phyloP scores from a whole-genome alignment of 2,888 invertebrate species.

The Phragmatobia fuliginosa region DNA sequence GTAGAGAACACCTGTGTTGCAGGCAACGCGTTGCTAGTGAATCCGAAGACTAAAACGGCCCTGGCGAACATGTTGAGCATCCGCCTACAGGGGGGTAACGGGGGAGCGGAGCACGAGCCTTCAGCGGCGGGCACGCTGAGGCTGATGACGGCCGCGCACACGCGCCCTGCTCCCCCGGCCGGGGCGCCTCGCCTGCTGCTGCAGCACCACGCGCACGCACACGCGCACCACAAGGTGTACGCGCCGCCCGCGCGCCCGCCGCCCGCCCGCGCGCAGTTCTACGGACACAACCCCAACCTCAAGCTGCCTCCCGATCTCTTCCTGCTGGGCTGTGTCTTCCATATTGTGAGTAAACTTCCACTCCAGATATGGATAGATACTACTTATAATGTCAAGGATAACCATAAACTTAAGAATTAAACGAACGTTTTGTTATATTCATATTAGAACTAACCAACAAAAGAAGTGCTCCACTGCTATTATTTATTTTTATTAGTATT shows the following conservation, averaged over 20 bases:
- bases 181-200: constrained; percentile 19
- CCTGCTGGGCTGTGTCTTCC: constrained; percentile 97
- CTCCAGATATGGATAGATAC: not conserved
- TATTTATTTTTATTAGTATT: too few relatives aligned
- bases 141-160: constrained; percentile 94
- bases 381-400: too few relatives aligned
- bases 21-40: constrained; percentile 89
- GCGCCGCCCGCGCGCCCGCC: constrained; percentile 82
- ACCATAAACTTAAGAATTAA: too few relatives aligned
- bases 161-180: constrained; percentile 78
- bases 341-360: constrained; percentile 88
- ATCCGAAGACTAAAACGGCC: constrained; percentile 97
- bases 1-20: constrained; percentile 41
- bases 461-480: too few relatives aligned
- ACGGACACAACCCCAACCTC: constrained; percentile 96
- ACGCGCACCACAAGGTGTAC: constrained; percentile 68
- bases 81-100: constrained; percentile 84
- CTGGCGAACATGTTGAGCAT: constrained; percentile 97
- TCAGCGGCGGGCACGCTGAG: constrained; percentile 91
- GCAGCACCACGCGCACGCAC: constrained; percentile 43
- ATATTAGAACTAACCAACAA: not conserved
- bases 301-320: constrained; percentile 96
- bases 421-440: too few relatives aligned
- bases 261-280: constrained; percentile 92
- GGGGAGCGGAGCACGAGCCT: constrained; percentile 81